These are phyloP conservation scores for Aselliscus stoliczkanus DNA, from an alignment of 2,797 vertebrate species.

Conservation along the genomic window DNA sequence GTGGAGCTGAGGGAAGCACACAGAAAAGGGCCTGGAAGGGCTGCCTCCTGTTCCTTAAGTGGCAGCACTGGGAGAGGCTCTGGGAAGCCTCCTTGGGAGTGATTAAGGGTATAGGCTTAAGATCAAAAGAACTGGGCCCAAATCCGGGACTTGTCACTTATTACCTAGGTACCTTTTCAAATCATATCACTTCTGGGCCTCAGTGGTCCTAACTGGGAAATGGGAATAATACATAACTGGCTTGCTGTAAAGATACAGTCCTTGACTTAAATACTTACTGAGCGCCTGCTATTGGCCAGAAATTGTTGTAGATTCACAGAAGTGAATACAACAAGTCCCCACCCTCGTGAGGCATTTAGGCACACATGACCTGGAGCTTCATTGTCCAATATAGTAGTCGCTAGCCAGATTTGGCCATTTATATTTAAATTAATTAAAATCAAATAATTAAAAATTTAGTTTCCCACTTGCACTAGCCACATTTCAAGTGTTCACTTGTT, in stretches of 20 bases:
- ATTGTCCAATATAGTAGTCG: not conserved
- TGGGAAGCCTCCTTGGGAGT: not conserved
- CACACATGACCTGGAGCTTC: not conserved
- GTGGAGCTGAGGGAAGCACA: not conserved
- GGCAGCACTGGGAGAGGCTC: not conserved
- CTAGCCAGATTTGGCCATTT: not conserved
- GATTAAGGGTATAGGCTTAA: not conserved
- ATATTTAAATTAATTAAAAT: not conserved
- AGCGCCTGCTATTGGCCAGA: not conserved
- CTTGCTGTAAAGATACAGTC: not conserved
- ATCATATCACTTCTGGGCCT: not conserved
- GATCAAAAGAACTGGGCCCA: not conserved
- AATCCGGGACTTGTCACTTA: not conserved
- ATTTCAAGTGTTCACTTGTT: not conserved
- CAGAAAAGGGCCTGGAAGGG: not conserved
- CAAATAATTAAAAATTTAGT: not conserved
- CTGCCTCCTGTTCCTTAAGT: not conserved
- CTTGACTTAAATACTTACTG: not conserved
- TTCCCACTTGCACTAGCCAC: not conserved
- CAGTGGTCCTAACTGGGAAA: not conserved
- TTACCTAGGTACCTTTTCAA: not conserved
- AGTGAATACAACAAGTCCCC: not conserved
- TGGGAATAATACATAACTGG: not conserved
- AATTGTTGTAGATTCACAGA: not conserved
- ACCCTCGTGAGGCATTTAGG: not conserved